Conservation (phyloP, 2,888 invertebrate genomes). For the Caenorhabditis sp. region DNA sequence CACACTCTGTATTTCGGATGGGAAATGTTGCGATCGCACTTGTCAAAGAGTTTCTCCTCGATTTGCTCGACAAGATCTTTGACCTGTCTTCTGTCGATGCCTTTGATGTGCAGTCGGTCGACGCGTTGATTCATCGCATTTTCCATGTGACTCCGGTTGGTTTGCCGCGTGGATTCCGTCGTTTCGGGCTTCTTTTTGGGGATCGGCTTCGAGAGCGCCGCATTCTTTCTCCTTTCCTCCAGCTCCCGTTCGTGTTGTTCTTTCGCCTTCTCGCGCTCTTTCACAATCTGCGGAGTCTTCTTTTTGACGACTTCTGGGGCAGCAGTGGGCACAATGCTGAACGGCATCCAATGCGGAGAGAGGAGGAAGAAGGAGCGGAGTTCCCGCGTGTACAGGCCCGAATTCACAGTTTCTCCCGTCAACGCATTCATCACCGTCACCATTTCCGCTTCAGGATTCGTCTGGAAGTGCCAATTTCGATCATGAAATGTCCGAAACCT, state of each 20-base stretch:
- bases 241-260: too few relatives aligned
- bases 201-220: constrained; percentile 22
- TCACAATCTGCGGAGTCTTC: neutral
- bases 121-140: constrained; percentile 13
- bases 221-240: constrained; percentile 3
- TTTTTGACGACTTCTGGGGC: constrained; percentile 11
- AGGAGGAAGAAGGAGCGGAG: constrained; percentile 47
- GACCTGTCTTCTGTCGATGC: constrained; percentile 21
- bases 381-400: constrained; percentile 46
- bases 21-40: constrained; percentile 22
- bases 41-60: constrained; percentile 31
- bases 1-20: constrained; percentile 47
- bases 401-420: constrained; percentile 32
- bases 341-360: constrained; percentile 47
- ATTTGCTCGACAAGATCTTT: constrained; percentile 21
- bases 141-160: constrained; percentile 17
- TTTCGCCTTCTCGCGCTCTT: constrained; percentile 6
- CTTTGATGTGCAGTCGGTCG: constrained; percentile 21
- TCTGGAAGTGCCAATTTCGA: too few relatives aligned
- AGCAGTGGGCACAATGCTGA: neutral
- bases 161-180: neutral
- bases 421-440: constrained; percentile 39
- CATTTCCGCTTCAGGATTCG: constrained; percentile 27
- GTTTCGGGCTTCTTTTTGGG: constrained; percentile 45
- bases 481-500: neutral